Conservation (phyloP, 2,113 vertebrate genomes). For the Oceanodroma tethys region DNA sequence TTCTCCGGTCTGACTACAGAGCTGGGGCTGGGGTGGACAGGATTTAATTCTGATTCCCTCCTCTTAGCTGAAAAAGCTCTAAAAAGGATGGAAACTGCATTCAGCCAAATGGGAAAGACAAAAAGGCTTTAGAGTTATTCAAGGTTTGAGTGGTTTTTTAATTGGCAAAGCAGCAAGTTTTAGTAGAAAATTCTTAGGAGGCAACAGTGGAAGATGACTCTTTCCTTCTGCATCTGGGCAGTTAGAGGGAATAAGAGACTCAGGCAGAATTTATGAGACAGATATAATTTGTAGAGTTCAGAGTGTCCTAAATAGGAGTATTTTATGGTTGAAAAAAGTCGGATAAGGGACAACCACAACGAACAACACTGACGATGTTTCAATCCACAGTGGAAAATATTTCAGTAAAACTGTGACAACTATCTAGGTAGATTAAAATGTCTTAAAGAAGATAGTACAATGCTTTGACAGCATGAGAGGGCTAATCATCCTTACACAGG, state of each 20-base stretch:
- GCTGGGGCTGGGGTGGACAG: not conserved
- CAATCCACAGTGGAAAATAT: not conserved
- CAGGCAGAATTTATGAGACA: slow-evolving; percentile 42
- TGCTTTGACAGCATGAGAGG: not conserved
- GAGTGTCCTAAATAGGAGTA: not conserved
- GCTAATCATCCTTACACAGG: not conserved
- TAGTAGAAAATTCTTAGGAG: not conserved
- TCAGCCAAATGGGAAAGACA: not conserved
- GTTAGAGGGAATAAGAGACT: not conserved
- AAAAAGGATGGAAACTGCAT: not conserved
- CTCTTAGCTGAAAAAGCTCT: not conserved
- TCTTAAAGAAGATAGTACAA: not conserved
- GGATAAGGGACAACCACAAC: not conserved
- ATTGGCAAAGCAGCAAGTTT: not conserved
- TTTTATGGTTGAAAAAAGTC: not conserved
- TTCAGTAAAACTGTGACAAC: not conserved
- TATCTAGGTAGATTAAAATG: not conserved
- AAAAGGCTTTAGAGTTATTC: not conserved
- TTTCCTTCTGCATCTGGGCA: not conserved
- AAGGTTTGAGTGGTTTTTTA: not conserved
- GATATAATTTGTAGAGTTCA: slow-evolving; percentile 30
- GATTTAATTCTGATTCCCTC: not conserved
- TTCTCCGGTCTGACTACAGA: not conserved
- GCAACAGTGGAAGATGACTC: not conserved
- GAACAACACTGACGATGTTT: rapidly evolving